Conservation (phyloP, 2,888 invertebrate genomes). For the Entomobrya proxima region DNA sequence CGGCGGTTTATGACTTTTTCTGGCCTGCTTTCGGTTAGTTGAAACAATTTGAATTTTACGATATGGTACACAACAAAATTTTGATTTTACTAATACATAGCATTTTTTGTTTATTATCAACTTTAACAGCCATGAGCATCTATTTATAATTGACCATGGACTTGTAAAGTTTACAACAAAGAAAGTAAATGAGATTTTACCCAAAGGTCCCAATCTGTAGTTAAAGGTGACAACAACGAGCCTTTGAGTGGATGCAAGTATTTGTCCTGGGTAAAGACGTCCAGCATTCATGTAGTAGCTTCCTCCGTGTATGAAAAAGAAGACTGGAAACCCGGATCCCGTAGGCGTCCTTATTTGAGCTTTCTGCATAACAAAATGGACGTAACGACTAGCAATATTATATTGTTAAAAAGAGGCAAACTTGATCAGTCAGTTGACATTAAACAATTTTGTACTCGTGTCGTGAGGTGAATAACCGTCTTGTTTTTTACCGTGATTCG, state of each 20-base stretch:
- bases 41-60: too few species aligned
- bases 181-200: slow-evolving; percentile 75
- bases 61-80: too few species aligned
- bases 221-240: slow-evolving; percentile 77
- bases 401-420: neutral
- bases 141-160: too few species aligned
- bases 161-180: too few species aligned
- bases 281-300: slow-evolving; percentile 77
- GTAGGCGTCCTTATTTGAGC: slow-evolving; percentile 62
- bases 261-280: slow-evolving; percentile 77
- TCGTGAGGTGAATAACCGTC: too few species aligned
- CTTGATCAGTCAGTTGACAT: neutral
- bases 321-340: slow-evolving; percentile 75
- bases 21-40: too few species aligned
- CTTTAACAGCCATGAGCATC: too few species aligned
- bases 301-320: slow-evolving; percentile 77
- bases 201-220: slow-evolving; percentile 77
- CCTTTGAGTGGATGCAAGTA: slow-evolving; percentile 76
- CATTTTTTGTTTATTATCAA: too few species aligned
- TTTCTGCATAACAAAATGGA: slow-evolving; percentile 54
- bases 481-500: too few species aligned
- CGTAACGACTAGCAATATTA: neutral
- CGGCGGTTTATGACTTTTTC: too few species aligned
- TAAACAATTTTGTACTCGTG: too few species aligned
- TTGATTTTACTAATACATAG: too few species aligned